phyloP scores from a whole-genome alignment of 2,113 vertebrate genomes.

The Odobenus rosmarus region DNA sequence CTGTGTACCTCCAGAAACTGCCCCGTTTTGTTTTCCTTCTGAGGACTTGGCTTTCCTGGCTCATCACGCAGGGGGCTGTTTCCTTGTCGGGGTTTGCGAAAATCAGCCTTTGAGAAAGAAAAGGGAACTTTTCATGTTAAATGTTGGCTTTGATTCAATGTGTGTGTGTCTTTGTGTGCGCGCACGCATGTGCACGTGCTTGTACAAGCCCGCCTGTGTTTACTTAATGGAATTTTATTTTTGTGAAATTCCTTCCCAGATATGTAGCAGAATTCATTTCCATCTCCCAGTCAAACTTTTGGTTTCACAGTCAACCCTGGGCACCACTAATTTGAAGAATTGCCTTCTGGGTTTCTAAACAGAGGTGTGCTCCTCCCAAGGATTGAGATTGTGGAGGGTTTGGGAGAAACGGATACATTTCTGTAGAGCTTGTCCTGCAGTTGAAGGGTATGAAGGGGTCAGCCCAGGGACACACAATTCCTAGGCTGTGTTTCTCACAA shows the following conservation, averaged over 20 bases:
- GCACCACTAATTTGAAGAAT: not conserved
- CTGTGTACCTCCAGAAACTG: not conserved
- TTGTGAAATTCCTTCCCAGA: slow-evolving; percentile 44
- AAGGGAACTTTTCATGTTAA: slow-evolving; percentile 59
- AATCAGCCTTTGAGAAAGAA: not conserved
- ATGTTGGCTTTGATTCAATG: not conserved
- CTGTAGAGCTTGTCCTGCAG: not conserved
- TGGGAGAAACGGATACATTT: not conserved
- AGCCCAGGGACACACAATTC: accelerated
- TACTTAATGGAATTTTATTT: slow-evolving; percentile 57
- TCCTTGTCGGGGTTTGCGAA: not conserved
- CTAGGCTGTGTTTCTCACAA: accelerated
- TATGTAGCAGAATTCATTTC: slow-evolving; percentile 26
- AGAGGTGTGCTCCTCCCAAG: not conserved
- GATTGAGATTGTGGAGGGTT: not conserved
- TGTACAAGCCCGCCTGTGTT: not conserved
- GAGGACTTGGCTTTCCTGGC: not conserved
- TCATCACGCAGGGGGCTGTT: not conserved
- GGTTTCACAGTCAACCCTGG: not conserved
- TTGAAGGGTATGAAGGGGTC: not conserved
- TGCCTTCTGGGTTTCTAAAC: not conserved
- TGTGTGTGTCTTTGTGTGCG: not conserved
- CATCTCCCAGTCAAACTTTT: not conserved
- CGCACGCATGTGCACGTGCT: not conserved
- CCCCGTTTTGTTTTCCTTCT: not conserved